These are phyloP conservation scores for Gymnobelideus leadbeateri DNA, from an alignment of 2,113 vertebrate genomes.

Conservation along the genomic window DNA sequence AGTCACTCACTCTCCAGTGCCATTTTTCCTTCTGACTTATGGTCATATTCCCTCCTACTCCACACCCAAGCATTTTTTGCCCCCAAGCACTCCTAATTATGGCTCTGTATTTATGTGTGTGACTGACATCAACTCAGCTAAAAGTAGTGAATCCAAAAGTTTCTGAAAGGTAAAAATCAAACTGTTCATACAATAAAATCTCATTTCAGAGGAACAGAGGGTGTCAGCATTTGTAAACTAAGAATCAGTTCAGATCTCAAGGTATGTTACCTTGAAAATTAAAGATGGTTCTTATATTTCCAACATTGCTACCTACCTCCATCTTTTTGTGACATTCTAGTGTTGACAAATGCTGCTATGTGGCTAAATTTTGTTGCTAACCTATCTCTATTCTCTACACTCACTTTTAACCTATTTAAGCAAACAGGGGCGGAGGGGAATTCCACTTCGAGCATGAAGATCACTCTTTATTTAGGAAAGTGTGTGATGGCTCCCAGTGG, in stretches of 20 bases:
- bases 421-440: not conserved
- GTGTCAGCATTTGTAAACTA: not conserved
- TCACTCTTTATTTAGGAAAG: constrained; percentile 50
- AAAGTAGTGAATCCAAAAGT: not conserved
- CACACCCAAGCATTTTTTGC: not conserved
- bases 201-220: not conserved
- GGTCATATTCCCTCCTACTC: not conserved
- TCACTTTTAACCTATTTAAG: not conserved
- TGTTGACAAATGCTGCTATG: constrained; percentile 58
- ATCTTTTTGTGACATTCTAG: constrained; percentile 55
- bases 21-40: not conserved
- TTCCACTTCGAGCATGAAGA: not conserved
- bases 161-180: constrained; percentile 42
- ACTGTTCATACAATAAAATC: constrained; percentile 20
- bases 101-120: not conserved
- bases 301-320: constrained; percentile 44
- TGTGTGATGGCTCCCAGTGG: not conserved
- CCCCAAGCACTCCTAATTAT: not conserved
- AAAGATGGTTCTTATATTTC: constrained; percentile 61
- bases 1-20: not conserved
- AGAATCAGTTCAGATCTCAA: constrained; percentile 50
- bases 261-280: constrained; percentile 66
- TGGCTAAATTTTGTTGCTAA: constrained; percentile 57
- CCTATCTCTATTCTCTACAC: constrained; percentile 41
- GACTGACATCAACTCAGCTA: not conserved